Base-by-base conservation (phyloP, 2,888 invertebrate species). In the Clivina fossor region DNA sequence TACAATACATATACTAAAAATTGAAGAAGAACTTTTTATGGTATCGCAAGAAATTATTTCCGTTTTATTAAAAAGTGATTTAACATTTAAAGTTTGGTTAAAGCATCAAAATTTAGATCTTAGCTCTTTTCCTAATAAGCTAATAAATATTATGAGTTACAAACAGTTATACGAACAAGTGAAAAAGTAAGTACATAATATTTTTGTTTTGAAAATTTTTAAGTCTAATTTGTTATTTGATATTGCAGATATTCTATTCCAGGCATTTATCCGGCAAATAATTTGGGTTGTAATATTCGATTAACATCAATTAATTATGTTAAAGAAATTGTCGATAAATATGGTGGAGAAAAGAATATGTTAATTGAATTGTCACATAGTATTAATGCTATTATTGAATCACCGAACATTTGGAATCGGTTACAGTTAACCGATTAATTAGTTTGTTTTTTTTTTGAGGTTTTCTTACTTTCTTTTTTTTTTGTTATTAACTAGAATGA, bases 251-350 rank as follows among this genome's bases (percentile, higher is more conserved):
- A 13, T 33, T 22, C 41, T 30, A 40, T 55, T 30, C 47, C 55
- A 5, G 55, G 55, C 32, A n/a, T 55, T 15, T 37, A 30, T 16
- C 20, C 37, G 4, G 15, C 55, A 15, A 55, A 54, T 30, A 54
- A 55, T 55, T 40, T 55, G 13, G 55, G 55, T 19, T 55, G 55
- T 13, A 55, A 30, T 47, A 22, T 55, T n/a, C 46, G 55, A 3
- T 28, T 55, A 32, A 55, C 40, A 15, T 28, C 20, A 20, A n/a
- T 55, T n/a, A 55, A 28, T 8, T 20, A 47, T n/a, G 40, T 55
- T 19, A 4, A 26, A 9, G 18, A 38, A 19, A 47, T 55, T 19
- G 30, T 55, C n/a, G 15, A 30, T 20, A 38, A 38, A 30, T 55
- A 33, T 38, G n/a, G n/a, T n/a, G 47, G 47, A 8, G 20, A 38